These are phyloP conservation scores for Callithrix jacchus DNA, from an alignment of 2,113 vertebrate genomes.

Conservation along the genomic window DNA sequence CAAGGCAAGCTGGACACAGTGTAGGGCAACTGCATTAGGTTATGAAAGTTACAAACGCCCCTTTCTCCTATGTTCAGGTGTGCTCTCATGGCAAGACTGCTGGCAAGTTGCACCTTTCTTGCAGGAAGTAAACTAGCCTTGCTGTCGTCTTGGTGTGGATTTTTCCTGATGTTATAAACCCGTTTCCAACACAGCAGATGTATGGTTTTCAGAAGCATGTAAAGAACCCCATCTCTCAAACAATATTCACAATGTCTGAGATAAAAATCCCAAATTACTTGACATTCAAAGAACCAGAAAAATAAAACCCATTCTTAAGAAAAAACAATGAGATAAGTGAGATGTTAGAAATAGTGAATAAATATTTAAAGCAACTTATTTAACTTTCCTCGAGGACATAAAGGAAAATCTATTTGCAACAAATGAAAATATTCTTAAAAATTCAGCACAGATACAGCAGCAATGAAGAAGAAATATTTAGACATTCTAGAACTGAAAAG, in stretches of 20 bases:
- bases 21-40: too few relatives aligned
- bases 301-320: neutral
- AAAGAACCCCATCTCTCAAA: neutral
- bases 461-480: neutral
- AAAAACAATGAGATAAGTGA: neutral
- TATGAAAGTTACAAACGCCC: too few relatives aligned
- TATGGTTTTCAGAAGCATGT: neutral
- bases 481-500: neutral
- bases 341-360: neutral
- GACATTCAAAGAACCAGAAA: conserved; percentile 2
- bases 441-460: neutral
- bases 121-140: too few relatives aligned
- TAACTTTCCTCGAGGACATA: neutral
- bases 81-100: too few relatives aligned
- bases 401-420: neutral
- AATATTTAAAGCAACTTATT: neutral
- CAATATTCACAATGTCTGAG: neutral
- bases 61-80: too few relatives aligned
- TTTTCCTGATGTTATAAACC: too few relatives aligned
- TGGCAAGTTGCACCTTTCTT: too few relatives aligned
- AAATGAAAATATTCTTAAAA: neutral
- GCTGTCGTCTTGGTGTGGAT: too few relatives aligned
- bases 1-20: too few relatives aligned
- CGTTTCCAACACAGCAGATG: neutral
- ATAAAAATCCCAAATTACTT: neutral